These are phyloP conservation scores for Agonopterix arenella DNA, from an alignment of 2,888 invertebrate species.

Conservation along the genomic window DNA sequence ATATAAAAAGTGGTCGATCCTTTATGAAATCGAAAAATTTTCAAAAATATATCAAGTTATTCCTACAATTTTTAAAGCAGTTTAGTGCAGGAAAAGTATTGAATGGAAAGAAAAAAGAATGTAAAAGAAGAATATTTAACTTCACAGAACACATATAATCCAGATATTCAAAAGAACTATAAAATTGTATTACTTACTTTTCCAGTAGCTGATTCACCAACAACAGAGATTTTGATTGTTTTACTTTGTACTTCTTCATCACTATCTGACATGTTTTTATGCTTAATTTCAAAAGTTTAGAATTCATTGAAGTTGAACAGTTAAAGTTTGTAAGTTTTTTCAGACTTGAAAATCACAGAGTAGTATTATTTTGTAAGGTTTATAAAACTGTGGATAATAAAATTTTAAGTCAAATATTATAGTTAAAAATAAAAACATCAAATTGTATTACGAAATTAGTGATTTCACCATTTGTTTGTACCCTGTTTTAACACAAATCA, in stretches of 20 bases:
- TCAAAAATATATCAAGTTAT: too few species aligned
- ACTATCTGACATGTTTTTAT: conserved; percentile 78
- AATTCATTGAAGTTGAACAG: conserved; percentile 7
- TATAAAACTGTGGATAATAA: too few species aligned
- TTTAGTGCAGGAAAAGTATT: too few species aligned
- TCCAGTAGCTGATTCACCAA: conserved; percentile 89
- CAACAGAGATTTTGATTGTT: conserved; percentile 85
- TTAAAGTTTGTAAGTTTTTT: neutral
- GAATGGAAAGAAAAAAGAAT: too few species aligned
- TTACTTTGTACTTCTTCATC: conserved; percentile 77
- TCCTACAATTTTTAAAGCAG: too few species aligned
- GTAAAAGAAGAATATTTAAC: too few species aligned
- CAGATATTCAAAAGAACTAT: neutral
- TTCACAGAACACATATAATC: too few species aligned
- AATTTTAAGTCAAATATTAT: neutral
- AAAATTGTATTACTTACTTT: conserved; percentile 78
- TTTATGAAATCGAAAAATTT: too few species aligned
- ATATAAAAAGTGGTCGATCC: too few species aligned
- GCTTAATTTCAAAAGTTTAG: conserved; percentile 9
- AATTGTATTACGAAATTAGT: neutral
- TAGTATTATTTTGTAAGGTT: too few species aligned
- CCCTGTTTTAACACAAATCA: neutral
- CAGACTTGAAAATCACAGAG: conserved; percentile 4
- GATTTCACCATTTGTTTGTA: neutral
- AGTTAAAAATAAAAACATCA: neutral